A percentile compares a stretch with the other conserved stretches of the same genome.
These are phyloP conservation scores for Polypedilum pembai DNA, from an alignment of 1,140 invertebrate species.

Conservation along the genomic window DNA sequence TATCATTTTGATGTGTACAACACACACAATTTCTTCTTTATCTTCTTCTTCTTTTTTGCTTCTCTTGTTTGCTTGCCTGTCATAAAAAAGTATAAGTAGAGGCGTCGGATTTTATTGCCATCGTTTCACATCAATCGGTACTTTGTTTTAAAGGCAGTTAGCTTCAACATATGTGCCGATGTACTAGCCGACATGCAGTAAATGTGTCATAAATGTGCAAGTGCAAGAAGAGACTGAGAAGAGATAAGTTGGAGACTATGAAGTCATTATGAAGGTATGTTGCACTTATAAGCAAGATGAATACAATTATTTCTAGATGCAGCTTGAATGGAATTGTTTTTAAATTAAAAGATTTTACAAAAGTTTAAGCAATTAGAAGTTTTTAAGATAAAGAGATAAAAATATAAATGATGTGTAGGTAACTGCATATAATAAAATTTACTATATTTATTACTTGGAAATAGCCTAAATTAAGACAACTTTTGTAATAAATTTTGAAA, in stretches of 20 bases:
- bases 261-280: no score
- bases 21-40: neutral
- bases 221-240: neutral
- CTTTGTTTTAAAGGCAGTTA: neutral
- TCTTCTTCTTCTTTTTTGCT: neutral
- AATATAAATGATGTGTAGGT: no score
- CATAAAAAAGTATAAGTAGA: neutral
- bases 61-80: constrained; percentile 6
- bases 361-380: no score
- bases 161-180: neutral
- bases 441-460: no score
- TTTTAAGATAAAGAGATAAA: no score
- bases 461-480: no score
- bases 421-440: no score
- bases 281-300: no score
- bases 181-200: neutral
- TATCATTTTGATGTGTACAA: neutral
- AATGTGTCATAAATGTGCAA: neutral
- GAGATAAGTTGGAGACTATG: neutral
- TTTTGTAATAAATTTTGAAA: no score
- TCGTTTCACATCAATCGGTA: constrained; percentile 8
- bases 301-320: no score
- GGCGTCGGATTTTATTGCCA: constrained; percentile 15
- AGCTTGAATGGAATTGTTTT: no score
- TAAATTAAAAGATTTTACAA: no score